A percentile compares a stretch with the other conserved stretches of the same genome.
phyloP scores from a whole-genome alignment of 2,888 invertebrate genomes.

The Orthosia incerta region DNA sequence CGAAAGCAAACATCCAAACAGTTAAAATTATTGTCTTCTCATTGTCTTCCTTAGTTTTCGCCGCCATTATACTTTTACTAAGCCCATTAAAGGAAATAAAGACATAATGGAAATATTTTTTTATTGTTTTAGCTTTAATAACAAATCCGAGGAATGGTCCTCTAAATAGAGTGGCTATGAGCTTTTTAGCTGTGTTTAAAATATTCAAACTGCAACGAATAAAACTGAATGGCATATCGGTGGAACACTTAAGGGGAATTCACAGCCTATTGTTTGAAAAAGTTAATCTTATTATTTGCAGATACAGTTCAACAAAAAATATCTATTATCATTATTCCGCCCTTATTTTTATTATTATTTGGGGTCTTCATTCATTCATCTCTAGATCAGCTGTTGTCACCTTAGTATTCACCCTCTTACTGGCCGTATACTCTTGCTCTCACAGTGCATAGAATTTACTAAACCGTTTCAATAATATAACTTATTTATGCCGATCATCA shows the following conservation, averaged over 20 bases:
- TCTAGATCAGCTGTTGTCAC: not conserved
- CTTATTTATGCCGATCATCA: not conserved
- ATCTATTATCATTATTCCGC: not conserved
- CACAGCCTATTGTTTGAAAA: not conserved
- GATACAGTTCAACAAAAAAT: not conserved
- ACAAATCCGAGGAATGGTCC: constrained; percentile 6
- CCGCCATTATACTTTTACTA: constrained; percentile 32
- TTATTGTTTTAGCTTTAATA: constrained; percentile 15
- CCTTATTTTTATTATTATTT: not conserved
- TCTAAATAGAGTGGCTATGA: constrained; percentile 1
- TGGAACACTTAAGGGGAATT: not conserved
- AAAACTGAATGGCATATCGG: constrained; percentile 11
- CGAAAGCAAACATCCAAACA: constrained; percentile 36
- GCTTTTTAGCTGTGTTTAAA: constrained; percentile 8
- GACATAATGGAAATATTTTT: constrained; percentile 16
- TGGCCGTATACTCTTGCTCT: not conserved
- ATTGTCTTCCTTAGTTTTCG: constrained; percentile 17
- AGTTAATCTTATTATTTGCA: not conserved
- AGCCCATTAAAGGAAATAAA: constrained; percentile 23
- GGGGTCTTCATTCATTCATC: not conserved
- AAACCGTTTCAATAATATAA: too few relatives aligned
- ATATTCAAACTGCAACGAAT: constrained; percentile 21
- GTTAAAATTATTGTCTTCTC: constrained; percentile 23
- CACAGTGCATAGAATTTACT: not conserved
- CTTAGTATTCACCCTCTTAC: not conserved